Base-by-base conservation (phyloP, 2,113 vertebrate species). In the Lepisosteus oculatus region DNA sequence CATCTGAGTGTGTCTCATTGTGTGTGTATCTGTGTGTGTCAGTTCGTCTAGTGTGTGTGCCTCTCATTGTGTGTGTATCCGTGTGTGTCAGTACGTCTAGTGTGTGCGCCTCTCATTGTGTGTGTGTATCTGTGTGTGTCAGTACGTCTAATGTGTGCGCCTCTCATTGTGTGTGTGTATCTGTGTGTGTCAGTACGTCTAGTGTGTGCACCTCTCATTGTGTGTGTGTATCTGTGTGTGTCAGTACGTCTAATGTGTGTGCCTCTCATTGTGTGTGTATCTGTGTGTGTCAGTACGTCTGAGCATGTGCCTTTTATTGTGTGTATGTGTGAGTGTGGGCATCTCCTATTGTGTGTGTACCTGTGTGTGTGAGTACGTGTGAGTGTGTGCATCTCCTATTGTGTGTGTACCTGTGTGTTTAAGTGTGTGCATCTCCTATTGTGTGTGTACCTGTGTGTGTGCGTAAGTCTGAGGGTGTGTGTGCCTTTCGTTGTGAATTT, bases 51-150 rank as follows among this genome's bases (percentile, higher is more conserved):
- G n/a, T n/a, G n/a, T n/a, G n/a, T 75, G n/a, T n/a, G n/a, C n/a
- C n/a, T n/a, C 54, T 69, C 68, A 71, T 72, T 51, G 29, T 29
- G 15, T 61, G 43, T 57, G 42, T 55, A 61, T n/a, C 1, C 1
- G 17, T 29, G 8, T 11, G 17, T 29, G 17, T 29, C 29, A 29
- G 29, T 29, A 29, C 29, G 29, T 29, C 29, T 17, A 17, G 15
- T 17, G 15, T 17, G 15, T 65, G 15, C 78, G 61, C 67, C 55
- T 77, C 82, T 78, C 84, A 75, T 80, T 75, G 56, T 80, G 17
- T 29, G 75, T 42, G 69, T 74, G 73, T 29, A 1, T 29, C 17
- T 29, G 17, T 29, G 17, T 29, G 17, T 29, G 17, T 29, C 17
- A 29, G 17, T 29, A 29, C 17, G 17, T 29, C 17, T n/a, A n/a